A percentile compares a stretch with the other conserved stretches of the same genome.
Conservation (phyloP, 2,888 invertebrate species). For the Norana najaformis region DNA sequence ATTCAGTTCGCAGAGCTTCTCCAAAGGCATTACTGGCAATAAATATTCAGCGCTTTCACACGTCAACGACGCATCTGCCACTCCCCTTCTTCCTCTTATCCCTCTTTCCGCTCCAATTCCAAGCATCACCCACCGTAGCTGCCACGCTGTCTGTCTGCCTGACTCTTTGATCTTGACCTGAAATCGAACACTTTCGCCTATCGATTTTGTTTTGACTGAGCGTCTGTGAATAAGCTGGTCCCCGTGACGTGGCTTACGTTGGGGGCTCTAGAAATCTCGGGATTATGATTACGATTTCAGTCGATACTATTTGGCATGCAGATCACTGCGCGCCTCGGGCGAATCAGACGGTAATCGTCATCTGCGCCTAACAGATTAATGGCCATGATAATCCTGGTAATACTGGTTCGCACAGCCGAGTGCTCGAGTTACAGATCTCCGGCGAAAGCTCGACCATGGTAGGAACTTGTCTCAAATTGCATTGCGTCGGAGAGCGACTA, state of each 20-base stretch:
- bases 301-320: not conserved
- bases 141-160: no score
- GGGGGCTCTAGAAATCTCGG: no score
- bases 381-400: conserved; percentile 22
- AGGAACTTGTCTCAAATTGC: conserved; percentile 23
- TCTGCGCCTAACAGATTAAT: conserved; percentile 21
- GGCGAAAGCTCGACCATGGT: not conserved
- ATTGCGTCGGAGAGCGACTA: not conserved
- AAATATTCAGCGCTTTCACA: not conserved
- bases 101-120: no score
- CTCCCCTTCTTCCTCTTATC: no score
- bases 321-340: conserved; percentile 3
- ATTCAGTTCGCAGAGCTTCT: not conserved
- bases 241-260: no score
- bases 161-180: no score
- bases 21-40: not conserved
- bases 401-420: not conserved
- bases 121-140: no score
- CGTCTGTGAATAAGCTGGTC: no score
- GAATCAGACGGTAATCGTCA: conserved; percentile 17
- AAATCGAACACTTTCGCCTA: no score
- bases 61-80: not conserved
- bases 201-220: no score
- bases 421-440: not conserved
- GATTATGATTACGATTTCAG: no score